Percentiles rank a stretch among this genome's conserved stretches.
Conservation (phyloP, 2,113 vertebrate genomes). For the Pleuronectes platessa region DNA sequence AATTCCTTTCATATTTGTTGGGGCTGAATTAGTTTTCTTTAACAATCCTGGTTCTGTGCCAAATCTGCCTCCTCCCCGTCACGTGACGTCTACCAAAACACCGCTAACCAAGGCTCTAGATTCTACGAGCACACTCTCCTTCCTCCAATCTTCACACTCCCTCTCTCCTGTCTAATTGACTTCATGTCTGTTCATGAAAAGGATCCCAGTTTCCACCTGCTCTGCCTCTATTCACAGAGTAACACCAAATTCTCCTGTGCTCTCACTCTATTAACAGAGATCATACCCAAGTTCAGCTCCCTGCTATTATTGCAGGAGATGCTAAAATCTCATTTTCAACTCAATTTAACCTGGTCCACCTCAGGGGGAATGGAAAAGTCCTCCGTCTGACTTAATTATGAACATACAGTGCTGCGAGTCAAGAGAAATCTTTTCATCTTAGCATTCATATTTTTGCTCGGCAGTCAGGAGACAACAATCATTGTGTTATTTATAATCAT, state of each 20-base stretch:
- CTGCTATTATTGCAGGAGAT: conserved; percentile 82
- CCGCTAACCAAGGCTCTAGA: conserved; percentile 14
- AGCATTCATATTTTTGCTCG: conserved; percentile 25
- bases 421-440: conserved; percentile 25
- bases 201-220: conserved; percentile 82
- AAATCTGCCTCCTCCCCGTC: conserved; percentile 28
- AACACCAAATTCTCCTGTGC: conserved; percentile 85
- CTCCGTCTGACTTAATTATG: conserved; percentile 70
- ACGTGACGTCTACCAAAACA: conserved; percentile 45
- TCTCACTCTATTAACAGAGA: conserved; percentile 87
- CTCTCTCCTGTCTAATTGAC: conserved; percentile 82
- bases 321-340: conserved; percentile 88
- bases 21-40: conserved; percentile 23
- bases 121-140: conserved; percentile 43
- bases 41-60: conserved; percentile 15
- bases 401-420: conserved; percentile 38
- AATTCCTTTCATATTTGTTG: not conserved
- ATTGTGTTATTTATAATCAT: conserved; percentile 1
- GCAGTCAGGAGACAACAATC: conserved; percentile 23
- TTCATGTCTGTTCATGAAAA: conserved; percentile 86
- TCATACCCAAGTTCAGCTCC: conserved; percentile 81
- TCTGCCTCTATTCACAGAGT: conserved; percentile 80
- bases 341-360: conserved; percentile 85
- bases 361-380: conserved; percentile 65
- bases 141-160: conserved; percentile 76